These are phyloP conservation scores for Lipophrys pholis DNA, from an alignment of 2,113 vertebrate species.

Conservation along the genomic window DNA sequence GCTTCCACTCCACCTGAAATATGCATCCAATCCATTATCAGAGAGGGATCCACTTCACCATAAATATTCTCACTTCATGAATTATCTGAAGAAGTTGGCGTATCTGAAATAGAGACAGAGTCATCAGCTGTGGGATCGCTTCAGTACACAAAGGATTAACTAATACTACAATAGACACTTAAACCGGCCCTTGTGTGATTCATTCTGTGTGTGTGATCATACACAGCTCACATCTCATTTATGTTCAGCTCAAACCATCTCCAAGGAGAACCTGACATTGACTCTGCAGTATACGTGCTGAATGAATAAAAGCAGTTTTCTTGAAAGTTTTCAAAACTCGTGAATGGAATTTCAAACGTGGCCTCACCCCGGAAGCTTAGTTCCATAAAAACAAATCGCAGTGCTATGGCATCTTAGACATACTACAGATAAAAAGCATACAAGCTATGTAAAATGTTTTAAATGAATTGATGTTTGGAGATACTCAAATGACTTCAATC, in stretches of 20 bases:
- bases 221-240: conserved; percentile 37
- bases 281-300: conserved; percentile 27
- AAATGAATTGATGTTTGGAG: no score
- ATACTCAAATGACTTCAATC: no score
- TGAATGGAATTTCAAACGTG: conserved; percentile 45
- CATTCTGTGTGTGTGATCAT: conserved; percentile 38
- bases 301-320: conserved; percentile 52
- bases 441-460: no score
- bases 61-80: conserved; percentile 63
- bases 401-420: no score
- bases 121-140: conserved; percentile 18
- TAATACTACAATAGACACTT: conserved; percentile 17
- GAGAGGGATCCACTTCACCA: conserved; percentile 50
- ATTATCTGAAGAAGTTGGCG: conserved; percentile 36
- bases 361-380: conserved; percentile 6
- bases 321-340: conserved; percentile 39
- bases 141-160: conserved; percentile 22
- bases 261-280: conserved; percentile 50
- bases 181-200: conserved; percentile 29
- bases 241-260: conserved; percentile 25
- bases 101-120: conserved; percentile 22
- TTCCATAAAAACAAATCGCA: not conserved
- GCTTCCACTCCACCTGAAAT: conserved; percentile 54
- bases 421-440: no score
- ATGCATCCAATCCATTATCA: conserved; percentile 47